A percentile compares a stretch with the other conserved stretches of the same genome.
phyloP scores from a whole-genome alignment of 2,797 vertebrate species.

The Alcedo quadribrachys region DNA sequence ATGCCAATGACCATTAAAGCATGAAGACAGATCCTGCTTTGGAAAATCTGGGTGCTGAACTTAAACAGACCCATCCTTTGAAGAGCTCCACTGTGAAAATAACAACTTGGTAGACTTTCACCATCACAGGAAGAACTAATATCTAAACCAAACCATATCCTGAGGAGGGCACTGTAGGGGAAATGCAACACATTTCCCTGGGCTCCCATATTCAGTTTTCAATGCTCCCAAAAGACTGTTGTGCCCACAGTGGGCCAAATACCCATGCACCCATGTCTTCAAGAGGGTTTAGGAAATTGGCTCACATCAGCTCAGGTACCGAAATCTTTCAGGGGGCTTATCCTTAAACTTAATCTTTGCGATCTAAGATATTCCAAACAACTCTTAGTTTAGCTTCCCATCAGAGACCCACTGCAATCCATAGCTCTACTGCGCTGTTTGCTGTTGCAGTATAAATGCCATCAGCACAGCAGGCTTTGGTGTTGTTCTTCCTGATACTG shows the following conservation, averaged over 20 bases:
- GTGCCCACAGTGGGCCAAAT: neutral
- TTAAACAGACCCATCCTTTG: neutral
- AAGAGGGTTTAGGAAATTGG: neutral
- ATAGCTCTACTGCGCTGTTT: neutral
- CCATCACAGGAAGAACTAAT: neutral
- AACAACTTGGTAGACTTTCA: neutral
- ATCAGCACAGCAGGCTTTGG: neutral
- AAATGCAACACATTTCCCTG: neutral
- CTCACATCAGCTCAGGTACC: neutral
- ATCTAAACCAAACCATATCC: neutral
- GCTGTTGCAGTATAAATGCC: neutral
- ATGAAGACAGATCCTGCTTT: neutral
- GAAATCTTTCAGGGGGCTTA: neutral
- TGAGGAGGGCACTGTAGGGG: neutral
- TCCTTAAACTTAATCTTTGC: neutral
- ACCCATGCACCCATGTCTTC: neutral
- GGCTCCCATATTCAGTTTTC: neutral
- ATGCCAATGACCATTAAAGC: neutral
- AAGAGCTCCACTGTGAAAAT: neutral
- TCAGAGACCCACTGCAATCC: neutral
- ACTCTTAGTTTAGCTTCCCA: neutral
- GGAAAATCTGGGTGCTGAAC: neutral
- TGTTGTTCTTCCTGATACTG: neutral
- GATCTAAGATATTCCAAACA: neutral
- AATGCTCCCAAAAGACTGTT: neutral